Base-by-base conservation (phyloP, 1,140 invertebrate genomes). In the Venturia canescens region DNA sequence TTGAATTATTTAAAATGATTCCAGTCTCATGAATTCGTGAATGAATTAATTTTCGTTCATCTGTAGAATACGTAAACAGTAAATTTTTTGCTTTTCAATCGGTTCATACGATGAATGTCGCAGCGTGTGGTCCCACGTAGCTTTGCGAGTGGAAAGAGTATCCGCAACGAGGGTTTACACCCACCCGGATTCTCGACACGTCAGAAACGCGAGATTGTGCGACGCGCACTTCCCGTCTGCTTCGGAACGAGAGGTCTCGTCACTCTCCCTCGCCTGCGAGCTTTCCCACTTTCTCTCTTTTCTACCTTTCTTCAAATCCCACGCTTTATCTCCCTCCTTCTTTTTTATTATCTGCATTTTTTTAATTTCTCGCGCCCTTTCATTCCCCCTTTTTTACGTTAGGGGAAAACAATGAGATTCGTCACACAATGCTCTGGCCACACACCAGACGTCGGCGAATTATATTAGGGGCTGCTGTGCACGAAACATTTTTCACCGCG, bases 151-250 rank as follows among this genome's bases (percentile, higher is more conserved):
- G 26, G 31, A 71, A 71, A 71, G 23, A 71, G 69, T 48, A 71
- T 71, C 21, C 38, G n/a, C 69, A 38, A 71, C 34, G 38, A 16
- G 34, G 34, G n/a, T 38, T 34, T 38, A 71, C 34, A 71, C 69
- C 69, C 21, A 63, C 60, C 23, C 60, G 60, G 60, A 63, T 63
- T 63, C 60, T 23, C 23, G 60, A 63, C 60, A 23, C 60, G 23
- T 23, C 23, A 63, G 60, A 63, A 23, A 63, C 60, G 60, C 23
- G 60, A 63, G 60, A 63, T 63, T 71, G 34, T 71, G 21, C 69
- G 34, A 71, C 69, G 69, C 69, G 38, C 44, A 71, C 69, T 71
- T 71, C 69, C 69, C 69, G 69, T 71, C 69, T 71, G 34, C 34
- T 38, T 48, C 69, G 69, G 13, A 11, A 44, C 34, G 34, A 34